These are phyloP conservation scores for Bellardia bayeri DNA, from an alignment of 2,888 invertebrate genomes.

Conservation along the genomic window DNA sequence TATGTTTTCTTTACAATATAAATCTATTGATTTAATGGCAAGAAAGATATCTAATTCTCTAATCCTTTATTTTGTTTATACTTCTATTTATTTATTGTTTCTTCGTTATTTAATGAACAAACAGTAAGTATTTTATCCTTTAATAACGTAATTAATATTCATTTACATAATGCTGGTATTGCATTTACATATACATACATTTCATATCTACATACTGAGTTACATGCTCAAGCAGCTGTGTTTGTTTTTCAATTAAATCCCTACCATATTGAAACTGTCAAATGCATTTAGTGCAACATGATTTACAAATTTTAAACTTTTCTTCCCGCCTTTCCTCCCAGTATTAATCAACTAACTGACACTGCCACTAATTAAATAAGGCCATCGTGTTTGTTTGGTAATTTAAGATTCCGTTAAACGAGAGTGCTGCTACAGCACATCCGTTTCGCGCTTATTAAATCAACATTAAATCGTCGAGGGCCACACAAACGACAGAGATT, in stretches of 20 bases:
- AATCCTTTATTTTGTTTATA: no score
- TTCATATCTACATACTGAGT: background rate
- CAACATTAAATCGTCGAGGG: slow-evolving; percentile 62
- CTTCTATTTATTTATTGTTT: background rate
- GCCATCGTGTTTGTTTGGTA: slow-evolving; percentile 20
- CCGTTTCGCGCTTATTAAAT: slow-evolving; percentile 64
- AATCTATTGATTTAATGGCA: no score
- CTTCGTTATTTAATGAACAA: background rate
- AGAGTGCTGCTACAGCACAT: slow-evolving; percentile 28
- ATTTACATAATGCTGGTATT: slow-evolving; percentile 4
- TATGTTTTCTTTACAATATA: no score
- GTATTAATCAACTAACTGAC: background rate
- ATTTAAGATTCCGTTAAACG: slow-evolving; percentile 44
- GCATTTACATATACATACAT: background rate
- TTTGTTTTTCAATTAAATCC: slow-evolving; percentile 39
- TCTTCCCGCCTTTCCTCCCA: background rate
- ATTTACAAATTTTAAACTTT: slow-evolving; percentile 49
- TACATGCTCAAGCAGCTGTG: slow-evolving; percentile 38
- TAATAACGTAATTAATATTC: slow-evolving; percentile 38
- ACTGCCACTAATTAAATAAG: slow-evolving; percentile 57
- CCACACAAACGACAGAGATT: slow-evolving; percentile 56
- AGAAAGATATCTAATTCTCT: no score
- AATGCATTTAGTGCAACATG: slow-evolving; percentile 49
- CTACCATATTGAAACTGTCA: slow-evolving; percentile 25
- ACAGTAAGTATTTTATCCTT: slow-evolving; percentile 12